These are phyloP conservation scores for Pogonophryne albipinna DNA, from an alignment of 2,797 vertebrate genomes.

Conservation along the genomic window DNA sequence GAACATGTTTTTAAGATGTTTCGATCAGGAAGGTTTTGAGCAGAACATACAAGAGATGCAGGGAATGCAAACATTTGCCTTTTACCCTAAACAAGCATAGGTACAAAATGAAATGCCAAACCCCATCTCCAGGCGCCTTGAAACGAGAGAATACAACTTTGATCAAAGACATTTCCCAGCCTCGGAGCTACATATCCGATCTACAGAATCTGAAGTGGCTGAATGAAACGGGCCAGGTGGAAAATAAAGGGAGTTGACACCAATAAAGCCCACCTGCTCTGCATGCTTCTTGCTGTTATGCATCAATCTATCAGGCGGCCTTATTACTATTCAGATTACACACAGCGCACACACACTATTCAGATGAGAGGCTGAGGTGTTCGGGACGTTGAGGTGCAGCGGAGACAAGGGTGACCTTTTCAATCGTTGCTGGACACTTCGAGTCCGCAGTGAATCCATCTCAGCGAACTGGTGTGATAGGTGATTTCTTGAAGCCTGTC, in stretches of 20 bases:
- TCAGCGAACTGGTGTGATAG: conserved; percentile 80
- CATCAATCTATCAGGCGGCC: conserved; percentile 85
- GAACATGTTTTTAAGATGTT: not conserved
- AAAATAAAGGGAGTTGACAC: conserved; percentile 75
- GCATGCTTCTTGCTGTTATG: conserved; percentile 83
- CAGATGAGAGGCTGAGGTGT: conserved; percentile 68
- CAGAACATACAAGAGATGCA: not conserved
- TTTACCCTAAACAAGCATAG: conserved; percentile 32
- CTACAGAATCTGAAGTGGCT: conserved; percentile 39
- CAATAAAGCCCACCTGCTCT: conserved; percentile 66
- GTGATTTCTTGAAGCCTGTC: conserved; percentile 74
- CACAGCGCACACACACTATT: conserved; percentile 67
- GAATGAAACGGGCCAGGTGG: conserved; percentile 45
- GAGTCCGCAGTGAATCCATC: conserved; percentile 82
- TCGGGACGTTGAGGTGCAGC: conserved; percentile 44
- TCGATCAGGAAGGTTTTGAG: no score
- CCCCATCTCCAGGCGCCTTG: not conserved
- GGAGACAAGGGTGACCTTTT: conserved; percentile 78
- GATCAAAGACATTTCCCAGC: conserved; percentile 52
- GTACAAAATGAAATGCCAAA: conserved; percentile 43
- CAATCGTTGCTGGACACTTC: conserved; percentile 75
- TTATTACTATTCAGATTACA: conserved; percentile 85
- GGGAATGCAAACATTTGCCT: conserved; percentile 6
- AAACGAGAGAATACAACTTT: conserved; percentile 46
- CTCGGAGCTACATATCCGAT: conserved; percentile 32